phyloP scores from a whole-genome alignment of 2,113 vertebrate species.

The Pipra filicauda region DNA sequence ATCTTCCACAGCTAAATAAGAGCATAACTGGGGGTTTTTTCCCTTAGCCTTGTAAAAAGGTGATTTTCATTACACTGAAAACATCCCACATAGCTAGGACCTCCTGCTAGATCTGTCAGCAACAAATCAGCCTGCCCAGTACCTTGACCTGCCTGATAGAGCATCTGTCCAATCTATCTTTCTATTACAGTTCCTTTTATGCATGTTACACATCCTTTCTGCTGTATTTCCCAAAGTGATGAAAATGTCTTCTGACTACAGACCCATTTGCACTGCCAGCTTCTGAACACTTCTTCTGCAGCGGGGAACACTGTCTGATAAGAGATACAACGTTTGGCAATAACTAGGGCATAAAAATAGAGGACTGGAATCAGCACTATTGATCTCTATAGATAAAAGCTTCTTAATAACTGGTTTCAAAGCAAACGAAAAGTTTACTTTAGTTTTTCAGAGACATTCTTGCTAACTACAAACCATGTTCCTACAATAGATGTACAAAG shows the following conservation, averaged over 20 bases:
- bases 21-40: not conserved
- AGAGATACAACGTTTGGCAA: conserved; percentile 11
- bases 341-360: conserved; percentile 9
- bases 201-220: not conserved
- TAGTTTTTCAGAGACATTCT: not conserved
- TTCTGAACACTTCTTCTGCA: not conserved
- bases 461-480: not conserved
- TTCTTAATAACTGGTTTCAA: conserved; percentile 22
- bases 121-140: not conserved
- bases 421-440: conserved; percentile 7
- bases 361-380: not conserved
- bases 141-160: not conserved
- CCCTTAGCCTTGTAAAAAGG: not conserved
- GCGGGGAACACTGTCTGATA: conserved; percentile 16
- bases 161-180: conserved; percentile 39
- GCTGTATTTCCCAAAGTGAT: conserved; percentile 19
- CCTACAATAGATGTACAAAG: not conserved
- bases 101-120: not conserved
- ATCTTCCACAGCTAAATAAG: not conserved
- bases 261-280: not conserved
- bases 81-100: not conserved
- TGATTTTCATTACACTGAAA: not conserved
- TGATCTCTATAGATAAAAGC: conserved; percentile 23
- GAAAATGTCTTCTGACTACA: conserved; percentile 36
- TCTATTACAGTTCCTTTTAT: not conserved